Evolutionary conservation across 2,888 invertebrate species (phyloP).

Genomic region (Saturnia japonica): DNA sequence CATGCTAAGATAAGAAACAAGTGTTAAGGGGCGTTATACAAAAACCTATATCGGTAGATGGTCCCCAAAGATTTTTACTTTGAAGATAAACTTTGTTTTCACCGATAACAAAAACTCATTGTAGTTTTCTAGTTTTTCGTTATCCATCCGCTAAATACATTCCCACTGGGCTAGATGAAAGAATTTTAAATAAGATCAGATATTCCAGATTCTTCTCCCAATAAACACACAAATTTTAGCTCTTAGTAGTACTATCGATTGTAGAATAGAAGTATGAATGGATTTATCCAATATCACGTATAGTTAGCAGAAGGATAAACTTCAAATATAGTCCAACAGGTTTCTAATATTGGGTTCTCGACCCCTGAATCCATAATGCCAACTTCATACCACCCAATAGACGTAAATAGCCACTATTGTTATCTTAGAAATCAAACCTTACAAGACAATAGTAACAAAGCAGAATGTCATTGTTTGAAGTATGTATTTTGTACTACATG

Average conservation of each 20-base stretch:
- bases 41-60: too few species aligned
- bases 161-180: too few species aligned
- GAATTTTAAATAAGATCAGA: too few species aligned
- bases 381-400: not conserved
- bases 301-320: not conserved
- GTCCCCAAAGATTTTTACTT: too few species aligned
- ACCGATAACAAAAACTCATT: too few species aligned
- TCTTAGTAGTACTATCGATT: not conserved
- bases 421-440: not conserved
- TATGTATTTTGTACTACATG: not conserved
- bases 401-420: conserved; percentile 3
- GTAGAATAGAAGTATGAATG: not conserved
- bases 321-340: not conserved
- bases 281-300: not conserved
- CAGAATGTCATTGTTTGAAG: not conserved
- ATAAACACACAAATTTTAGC: not conserved
- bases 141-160: too few species aligned
- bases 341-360: not conserved
- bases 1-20: too few species aligned
- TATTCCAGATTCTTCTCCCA: too few species aligned
- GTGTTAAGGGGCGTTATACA: too few species aligned
- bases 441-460: not conserved
- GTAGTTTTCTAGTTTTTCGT: too few species aligned
- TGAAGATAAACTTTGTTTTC: too few species aligned
- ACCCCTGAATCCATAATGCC: not conserved